Base-by-base conservation (phyloP, 2,888 invertebrate species). In the Drosophila putrida region DNA sequence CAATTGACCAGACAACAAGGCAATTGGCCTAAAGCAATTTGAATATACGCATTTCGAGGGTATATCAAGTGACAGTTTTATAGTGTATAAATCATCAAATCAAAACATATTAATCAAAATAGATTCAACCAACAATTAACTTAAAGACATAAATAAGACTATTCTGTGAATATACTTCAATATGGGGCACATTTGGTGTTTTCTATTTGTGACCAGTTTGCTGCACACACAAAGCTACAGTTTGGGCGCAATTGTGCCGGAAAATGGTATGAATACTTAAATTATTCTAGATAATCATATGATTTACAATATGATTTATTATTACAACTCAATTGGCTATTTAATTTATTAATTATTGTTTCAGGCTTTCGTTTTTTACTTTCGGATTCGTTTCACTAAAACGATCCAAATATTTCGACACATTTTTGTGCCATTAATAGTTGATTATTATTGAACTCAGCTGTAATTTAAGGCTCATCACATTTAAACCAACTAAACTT, bases 201-300 rank as follows among this genome's bases (percentile, higher is more conserved):
- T 83, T 28, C 38, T 83, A 54, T 71, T 87, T 55, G 72, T 83
- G 71, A 73, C 64, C 60, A 78, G 82, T 51, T 70, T 89, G 79
- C 79, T 83, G 79, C 79, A 88, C 31, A 71, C 67, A 6, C 79
- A 88, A 50, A 71, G 79, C 44, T 75, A 89, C 61, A 87, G 88
- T 50, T 44, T 84, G 54, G 78, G 75, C 61, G 88, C 72, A 13
- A 28, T 75, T 59, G 54, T 61, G 0, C 20, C 73, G 31, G 66
- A 53, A 43, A 66, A 71, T 33, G 80, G 80, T 80, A 83, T 80
- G 25, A 43, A n/a, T 33, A 25, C 11, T 54, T 33, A 0, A 41
- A 11, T 9, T 28, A 53, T 25, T 15, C 13, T 10, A 27, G 4
- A 27, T 57, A 36, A 28, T 36, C 6, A 5, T 10, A 20, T 13